Base-by-base conservation (phyloP, 2,888 invertebrate genomes). In the Hetaerina titia region DNA sequence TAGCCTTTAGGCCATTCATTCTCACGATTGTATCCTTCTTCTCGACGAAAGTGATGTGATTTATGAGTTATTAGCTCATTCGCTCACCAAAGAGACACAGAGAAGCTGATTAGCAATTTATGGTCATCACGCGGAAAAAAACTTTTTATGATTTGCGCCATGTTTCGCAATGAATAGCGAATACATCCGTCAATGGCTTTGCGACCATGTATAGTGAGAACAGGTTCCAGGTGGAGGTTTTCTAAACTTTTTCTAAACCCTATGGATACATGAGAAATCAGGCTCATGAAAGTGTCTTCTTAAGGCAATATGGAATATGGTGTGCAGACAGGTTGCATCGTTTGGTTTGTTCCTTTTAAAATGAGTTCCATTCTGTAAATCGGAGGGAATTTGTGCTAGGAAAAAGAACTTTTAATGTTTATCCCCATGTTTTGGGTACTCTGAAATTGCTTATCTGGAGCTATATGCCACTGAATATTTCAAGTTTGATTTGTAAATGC, bases 1-100 rank as follows among this genome's bases (percentile, higher is more conserved):
- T 0, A n/a, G 81, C 1, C 74, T 74, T 74, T 7, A 7, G 74
- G 74, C 74, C 74, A 25, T 74, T 74, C 74, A 25, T 74, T 25
- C 74, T 19, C 25, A 25, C 74, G 8, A 74, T 74, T 25, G 7
- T 19, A 74, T 74, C 74, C 5, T 25, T 74, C 25, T 8, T 13
- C 74, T 25, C 74, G n/a, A 25, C 25, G 74, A 25, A 25, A 74
- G 25, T 25, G 81, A 13, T 81, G 81, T 81, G 31, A 81, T 81
- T 81, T 81, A 81, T 81, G 81, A 81, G 81, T 25, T 81, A 81
- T 81, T 81, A 11, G 81, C 81, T 81, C 81, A 81, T 81, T 19
- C 81, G 81, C 69, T 69, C 69, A n/a, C 31, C 81, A 13, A 81
- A 81, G 81, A 81, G 81, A 31, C 31, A 31, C n/a, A 13, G 25